These are phyloP conservation scores for Hirudo medicinalis DNA, from an alignment of 1,140 invertebrate species.

Conservation along the genomic window DNA sequence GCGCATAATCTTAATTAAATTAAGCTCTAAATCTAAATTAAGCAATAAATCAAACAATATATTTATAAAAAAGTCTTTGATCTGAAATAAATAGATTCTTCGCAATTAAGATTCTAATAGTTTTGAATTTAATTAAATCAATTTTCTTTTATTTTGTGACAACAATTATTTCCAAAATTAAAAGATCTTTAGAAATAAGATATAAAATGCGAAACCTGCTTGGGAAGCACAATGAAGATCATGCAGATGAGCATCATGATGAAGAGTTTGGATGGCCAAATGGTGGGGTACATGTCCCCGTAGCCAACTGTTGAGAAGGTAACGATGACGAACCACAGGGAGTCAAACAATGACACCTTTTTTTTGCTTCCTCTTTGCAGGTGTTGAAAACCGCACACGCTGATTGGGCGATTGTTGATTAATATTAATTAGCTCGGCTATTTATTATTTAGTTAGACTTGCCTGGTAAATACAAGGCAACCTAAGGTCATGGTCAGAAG, in stretches of 20 bases:
- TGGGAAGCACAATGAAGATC: conserved; percentile 80
- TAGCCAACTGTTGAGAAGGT: conserved; percentile 77
- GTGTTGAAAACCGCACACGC: conserved; percentile 87
- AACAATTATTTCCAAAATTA: too few relatives aligned
- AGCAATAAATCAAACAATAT: too few relatives aligned
- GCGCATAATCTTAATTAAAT: too few relatives aligned
- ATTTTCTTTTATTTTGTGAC: too few relatives aligned
- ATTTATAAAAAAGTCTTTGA: too few relatives aligned
- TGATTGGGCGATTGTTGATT: conserved; percentile 33
- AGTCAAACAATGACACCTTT: conserved; percentile 83
- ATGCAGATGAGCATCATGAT: conserved; percentile 87
- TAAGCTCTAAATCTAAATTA: too few relatives aligned
- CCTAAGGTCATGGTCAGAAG: conserved; percentile 83
- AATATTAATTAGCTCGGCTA: too few relatives aligned
- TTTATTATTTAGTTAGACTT: too few relatives aligned
- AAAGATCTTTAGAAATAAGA: background rate
- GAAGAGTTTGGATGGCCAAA: conserved; percentile 87
- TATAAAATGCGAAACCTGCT: conserved; percentile 56
- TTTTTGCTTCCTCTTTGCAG: conserved; percentile 74
- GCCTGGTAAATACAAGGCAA: conserved; percentile 78
- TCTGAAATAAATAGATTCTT: too few relatives aligned
- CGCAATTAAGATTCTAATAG: too few relatives aligned
- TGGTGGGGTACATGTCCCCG: conserved; percentile 78
- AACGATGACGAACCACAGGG: conserved; percentile 90
- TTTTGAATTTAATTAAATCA: too few relatives aligned